Evolutionary conservation across 2,888 invertebrate genomes (phyloP).

Genomic region (Apamea crenata): DNA sequence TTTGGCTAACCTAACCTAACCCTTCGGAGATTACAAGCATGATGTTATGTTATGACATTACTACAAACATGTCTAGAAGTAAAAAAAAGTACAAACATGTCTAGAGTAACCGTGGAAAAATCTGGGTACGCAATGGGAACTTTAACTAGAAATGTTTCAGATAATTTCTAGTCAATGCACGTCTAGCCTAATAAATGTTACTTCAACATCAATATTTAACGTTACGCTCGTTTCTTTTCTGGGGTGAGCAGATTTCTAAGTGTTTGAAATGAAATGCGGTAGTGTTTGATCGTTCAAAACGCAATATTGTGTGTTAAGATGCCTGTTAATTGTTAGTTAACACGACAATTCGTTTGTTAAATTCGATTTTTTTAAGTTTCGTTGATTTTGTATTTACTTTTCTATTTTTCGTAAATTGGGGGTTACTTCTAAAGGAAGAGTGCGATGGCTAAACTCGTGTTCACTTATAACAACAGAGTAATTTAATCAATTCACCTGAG

Average conservation of each 20-base stretch:
- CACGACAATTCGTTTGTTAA: conserved; percentile 35
- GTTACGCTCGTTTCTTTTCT: conserved; percentile 44
- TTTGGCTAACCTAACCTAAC: too few relatives aligned
- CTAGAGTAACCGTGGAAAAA: not conserved
- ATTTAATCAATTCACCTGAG: not conserved
- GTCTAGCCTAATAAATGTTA: not conserved
- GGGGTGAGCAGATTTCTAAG: conserved; percentile 50
- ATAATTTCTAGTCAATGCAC: not conserved
- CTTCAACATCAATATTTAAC: conserved; percentile 40
- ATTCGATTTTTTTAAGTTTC: not conserved
- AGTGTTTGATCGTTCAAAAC: conserved; percentile 40
- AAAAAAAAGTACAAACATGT: not conserved
- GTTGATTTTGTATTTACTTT: conserved; percentile 1
- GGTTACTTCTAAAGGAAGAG: too few relatives aligned
- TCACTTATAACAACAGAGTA: not conserved
- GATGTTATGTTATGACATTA: not conserved
- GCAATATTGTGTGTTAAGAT: conserved; percentile 35
- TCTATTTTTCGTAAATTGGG: not conserved
- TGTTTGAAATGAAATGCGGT: conserved; percentile 39
- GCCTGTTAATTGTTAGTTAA: conserved; percentile 30
- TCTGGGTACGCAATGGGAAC: not conserved
- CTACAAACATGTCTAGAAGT: too few relatives aligned
- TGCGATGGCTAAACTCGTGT: not conserved
- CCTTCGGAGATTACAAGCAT: not conserved
- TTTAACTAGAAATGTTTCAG: not conserved